Percentiles rank a stretch among this genome's conserved stretches.
phyloP scores from a whole-genome alignment of 92 coral and sea anemone species.

The Meandrina meandrites region DNA sequence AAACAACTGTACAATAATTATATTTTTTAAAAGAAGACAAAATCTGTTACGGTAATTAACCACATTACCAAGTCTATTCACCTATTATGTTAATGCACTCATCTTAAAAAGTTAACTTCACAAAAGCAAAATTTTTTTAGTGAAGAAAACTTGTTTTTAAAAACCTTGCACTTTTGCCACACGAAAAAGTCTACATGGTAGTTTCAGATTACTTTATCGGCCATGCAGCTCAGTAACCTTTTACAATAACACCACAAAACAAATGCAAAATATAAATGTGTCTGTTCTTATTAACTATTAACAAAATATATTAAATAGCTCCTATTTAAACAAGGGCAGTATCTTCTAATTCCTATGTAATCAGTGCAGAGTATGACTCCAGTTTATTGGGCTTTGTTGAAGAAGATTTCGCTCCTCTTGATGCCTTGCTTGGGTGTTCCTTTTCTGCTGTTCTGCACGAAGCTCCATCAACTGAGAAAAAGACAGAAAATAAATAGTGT shows the following conservation, averaged over 20 bases:
- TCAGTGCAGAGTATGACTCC: slow-evolving; percentile 86
- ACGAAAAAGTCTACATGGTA: background rate
- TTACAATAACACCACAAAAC: background rate
- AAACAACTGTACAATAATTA: background rate
- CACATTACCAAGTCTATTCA: too few relatives aligned
- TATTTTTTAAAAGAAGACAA: background rate
- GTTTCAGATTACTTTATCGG: background rate
- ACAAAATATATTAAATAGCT: background rate
- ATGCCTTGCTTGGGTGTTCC: slow-evolving; percentile 48
- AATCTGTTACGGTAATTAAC: background rate
- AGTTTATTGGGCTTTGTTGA: slow-evolving; percentile 76
- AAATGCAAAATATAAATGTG: background rate
- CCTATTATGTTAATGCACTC: background rate
- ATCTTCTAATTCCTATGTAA: background rate
- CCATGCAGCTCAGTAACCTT: background rate
- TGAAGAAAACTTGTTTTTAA: background rate
- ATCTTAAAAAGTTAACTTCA: background rate
- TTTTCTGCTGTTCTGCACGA: slow-evolving; percentile 66
- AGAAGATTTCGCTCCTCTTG: slow-evolving; percentile 65
- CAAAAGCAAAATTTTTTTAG: background rate
- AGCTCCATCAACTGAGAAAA: slow-evolving; percentile 74
- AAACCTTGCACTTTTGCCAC: background rate
- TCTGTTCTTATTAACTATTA: background rate
- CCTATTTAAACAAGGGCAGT: background rate
- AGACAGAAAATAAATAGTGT: background rate